These are phyloP conservation scores for Eurosta solidaginis DNA, from an alignment of 1,140 invertebrate species.

Conservation along the genomic window DNA sequence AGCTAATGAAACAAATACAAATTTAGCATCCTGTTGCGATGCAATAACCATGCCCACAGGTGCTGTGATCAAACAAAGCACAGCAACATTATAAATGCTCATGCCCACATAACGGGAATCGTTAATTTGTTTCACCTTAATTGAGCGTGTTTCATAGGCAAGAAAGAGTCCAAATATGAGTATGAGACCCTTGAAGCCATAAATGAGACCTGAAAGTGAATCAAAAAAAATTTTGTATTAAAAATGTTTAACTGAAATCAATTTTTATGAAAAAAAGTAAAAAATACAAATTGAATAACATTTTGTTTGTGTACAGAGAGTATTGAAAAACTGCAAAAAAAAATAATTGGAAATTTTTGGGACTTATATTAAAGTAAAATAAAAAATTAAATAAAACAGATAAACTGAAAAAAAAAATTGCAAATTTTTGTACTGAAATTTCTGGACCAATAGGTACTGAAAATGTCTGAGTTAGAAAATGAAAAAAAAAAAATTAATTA, in stretches of 20 bases:
- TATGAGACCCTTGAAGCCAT: slow-evolving; percentile 95
- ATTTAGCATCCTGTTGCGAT: slow-evolving; percentile 95
- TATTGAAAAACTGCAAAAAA: too few species aligned
- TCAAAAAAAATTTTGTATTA: slow-evolving; percentile 36
- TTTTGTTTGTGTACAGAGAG: too few species aligned
- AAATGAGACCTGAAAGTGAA: slow-evolving; percentile 80
- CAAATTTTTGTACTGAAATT: too few species aligned
- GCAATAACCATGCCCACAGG: slow-evolving; percentile 96
- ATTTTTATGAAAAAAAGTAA: not conserved
- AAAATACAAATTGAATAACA: not conserved
- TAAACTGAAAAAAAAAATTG: too few species aligned
- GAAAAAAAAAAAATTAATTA: too few species aligned
- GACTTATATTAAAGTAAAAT: too few species aligned
- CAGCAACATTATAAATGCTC: slow-evolving; percentile 99
- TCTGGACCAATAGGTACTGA: too few species aligned
- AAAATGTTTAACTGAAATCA: not conserved
- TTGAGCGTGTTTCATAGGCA: slow-evolving; percentile 95
- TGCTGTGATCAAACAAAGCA: slow-evolving; percentile 94
- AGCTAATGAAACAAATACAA: slow-evolving; percentile 92
- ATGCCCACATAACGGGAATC: slow-evolving; percentile 98
- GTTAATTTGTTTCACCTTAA: slow-evolving; percentile 92
- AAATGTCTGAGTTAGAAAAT: too few species aligned
- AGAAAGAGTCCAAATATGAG: slow-evolving; percentile 96
- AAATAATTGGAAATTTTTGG: too few species aligned
- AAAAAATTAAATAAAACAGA: too few species aligned